Conservation (phyloP, 2,888 invertebrate species). For the Coelopa pilipes region DNA sequence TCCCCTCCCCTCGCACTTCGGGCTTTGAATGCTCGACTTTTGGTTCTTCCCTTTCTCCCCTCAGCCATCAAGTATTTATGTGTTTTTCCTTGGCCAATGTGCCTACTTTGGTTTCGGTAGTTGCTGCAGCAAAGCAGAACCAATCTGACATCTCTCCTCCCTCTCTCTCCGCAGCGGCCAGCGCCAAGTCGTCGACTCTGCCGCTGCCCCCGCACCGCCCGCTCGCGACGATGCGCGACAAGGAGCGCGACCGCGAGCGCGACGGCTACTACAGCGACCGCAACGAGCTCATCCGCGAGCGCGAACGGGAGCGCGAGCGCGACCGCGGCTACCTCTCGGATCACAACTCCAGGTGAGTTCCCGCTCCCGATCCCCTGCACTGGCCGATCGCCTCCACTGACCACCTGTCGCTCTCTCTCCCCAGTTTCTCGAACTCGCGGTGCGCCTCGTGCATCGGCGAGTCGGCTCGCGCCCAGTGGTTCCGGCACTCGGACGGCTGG, state of each 20-base stretch:
- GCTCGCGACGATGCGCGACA: conserved; percentile 68
- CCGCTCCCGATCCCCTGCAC: neutral
- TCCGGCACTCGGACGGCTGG: conserved; percentile 91
- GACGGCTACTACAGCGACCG: conserved; percentile 92
- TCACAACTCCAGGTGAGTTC: conserved; percentile 76
- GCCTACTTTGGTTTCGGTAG: no score
- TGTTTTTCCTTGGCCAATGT: conserved; percentile 34
- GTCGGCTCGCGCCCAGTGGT: conserved; percentile 89
- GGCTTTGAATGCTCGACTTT: no score
- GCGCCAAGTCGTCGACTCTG: conserved; percentile 85
- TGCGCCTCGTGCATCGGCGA: conserved; percentile 92
- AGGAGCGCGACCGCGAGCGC: conserved; percentile 72
- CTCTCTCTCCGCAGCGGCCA: conserved; percentile 70
- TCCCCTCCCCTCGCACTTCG: no score
- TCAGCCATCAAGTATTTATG: neutral
- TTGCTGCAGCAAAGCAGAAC: no score
- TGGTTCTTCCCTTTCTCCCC: no score
- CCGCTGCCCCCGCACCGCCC: conserved; percentile 81
- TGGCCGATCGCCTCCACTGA: neutral
- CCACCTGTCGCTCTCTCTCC: neutral
- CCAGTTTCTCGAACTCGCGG: conserved; percentile 71
- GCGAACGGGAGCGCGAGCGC: conserved; percentile 77
- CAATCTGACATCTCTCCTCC: neutral
- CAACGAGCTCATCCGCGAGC: conserved; percentile 82
- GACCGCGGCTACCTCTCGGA: conserved; percentile 82